Percentiles rank a stretch among this genome's conserved stretches.
Evolutionary conservation across 1,140 invertebrate species (phyloP).

Genomic region (Hyposmocoma kahamanoa): DNA sequence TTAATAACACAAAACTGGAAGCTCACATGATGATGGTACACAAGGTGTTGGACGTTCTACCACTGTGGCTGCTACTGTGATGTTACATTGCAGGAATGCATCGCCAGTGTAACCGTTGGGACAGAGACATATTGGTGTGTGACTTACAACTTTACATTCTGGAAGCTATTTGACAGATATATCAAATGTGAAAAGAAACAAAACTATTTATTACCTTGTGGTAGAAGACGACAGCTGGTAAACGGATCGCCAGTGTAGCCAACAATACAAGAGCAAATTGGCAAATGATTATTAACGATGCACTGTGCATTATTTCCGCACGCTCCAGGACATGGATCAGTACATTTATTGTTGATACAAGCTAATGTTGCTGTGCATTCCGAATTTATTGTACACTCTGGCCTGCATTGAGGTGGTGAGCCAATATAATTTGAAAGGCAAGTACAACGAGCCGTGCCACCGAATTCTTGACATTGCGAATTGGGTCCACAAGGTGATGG

Average conservation of each 20-base stretch:
- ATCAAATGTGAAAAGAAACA: too few relatives aligned
- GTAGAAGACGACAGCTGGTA: constrained; percentile 39
- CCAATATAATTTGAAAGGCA: constrained; percentile 80
- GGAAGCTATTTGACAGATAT: too few relatives aligned
- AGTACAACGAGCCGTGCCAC: constrained; percentile 78
- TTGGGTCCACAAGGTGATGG: constrained; percentile 84
- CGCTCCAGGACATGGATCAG: constrained; percentile 81
- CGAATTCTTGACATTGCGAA: constrained; percentile 79
- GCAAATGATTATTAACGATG: constrained; percentile 79
- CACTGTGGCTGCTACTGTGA: constrained; percentile 53
- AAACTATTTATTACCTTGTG: constrained; percentile 19
- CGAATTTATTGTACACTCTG: constrained; percentile 83
- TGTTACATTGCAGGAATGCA: constrained; percentile 77
- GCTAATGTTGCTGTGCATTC: constrained; percentile 80
- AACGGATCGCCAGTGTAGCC: constrained; percentile 84
- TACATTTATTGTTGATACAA: constrained; percentile 80
- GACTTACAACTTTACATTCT: constrained; percentile 76
- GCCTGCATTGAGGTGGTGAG: constrained; percentile 80
- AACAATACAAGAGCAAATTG: constrained; percentile 79
- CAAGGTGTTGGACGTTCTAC: constrained; percentile 77
- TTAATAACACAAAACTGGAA: constrained; percentile 78
- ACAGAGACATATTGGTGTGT: constrained; percentile 78
- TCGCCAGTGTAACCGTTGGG: constrained; percentile 78
- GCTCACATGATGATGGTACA: constrained; percentile 82
- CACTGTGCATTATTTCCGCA: constrained; percentile 86